Conservation (phyloP, 2,888 invertebrate species). For the Lepidonotus clava region DNA sequence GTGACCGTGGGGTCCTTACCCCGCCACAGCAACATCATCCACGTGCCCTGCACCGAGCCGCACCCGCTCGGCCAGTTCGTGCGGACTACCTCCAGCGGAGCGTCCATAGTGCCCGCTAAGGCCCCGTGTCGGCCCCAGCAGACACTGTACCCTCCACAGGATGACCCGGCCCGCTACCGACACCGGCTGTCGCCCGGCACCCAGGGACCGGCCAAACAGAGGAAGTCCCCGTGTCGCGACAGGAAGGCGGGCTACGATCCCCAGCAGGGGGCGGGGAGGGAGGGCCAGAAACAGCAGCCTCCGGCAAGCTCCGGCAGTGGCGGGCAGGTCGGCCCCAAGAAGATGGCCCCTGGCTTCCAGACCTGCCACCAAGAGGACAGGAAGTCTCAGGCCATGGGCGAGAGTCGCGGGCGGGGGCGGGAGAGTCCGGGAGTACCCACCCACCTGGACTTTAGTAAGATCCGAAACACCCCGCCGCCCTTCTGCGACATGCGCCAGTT, state of each 20-base stretch:
- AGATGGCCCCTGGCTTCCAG: not conserved
- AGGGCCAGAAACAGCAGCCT: constrained; percentile 5
- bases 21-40: constrained; percentile 87
- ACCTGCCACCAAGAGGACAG: not conserved
- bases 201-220: not conserved
- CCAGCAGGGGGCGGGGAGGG: not conserved
- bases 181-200: not conserved
- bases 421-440: constrained; percentile 40
- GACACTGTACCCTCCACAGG: constrained; percentile 25
- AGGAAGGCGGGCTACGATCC: not conserved
- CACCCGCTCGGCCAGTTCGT: constrained; percentile 40
- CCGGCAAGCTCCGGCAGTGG: not conserved
- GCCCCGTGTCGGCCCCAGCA: constrained; percentile 42
- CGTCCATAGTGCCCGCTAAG: constrained; percentile 28
- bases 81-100: not conserved
- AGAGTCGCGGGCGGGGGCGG: constrained; percentile 35
- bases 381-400: not conserved
- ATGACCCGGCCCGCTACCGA: not conserved
- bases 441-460: constrained; percentile 12
- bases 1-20: constrained; percentile 85
- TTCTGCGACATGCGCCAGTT: constrained; percentile 34
- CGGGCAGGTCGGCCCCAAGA: not conserved
- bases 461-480: not conserved
- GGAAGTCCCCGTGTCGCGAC: not conserved
- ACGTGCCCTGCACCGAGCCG: constrained; percentile 81